phyloP scores from a whole-genome alignment of 2,113 vertebrate species.

The Strix uralensis region DNA sequence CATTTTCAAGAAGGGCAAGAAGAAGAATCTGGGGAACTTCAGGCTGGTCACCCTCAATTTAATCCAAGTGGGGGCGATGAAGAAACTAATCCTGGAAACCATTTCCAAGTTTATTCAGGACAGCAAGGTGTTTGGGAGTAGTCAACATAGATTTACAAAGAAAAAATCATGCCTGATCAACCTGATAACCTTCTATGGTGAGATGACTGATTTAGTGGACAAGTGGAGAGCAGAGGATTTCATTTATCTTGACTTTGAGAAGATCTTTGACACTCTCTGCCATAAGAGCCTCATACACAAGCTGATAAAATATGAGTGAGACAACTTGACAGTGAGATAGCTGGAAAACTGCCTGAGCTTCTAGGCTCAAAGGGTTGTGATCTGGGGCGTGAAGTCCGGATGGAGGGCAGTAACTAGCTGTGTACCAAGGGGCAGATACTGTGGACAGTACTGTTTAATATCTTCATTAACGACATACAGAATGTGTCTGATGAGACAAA shows the following conservation, averaged over 20 bases:
- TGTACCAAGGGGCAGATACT: not conserved
- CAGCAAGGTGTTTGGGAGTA: not conserved
- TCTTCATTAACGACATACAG: not conserved
- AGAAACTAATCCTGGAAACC: not conserved
- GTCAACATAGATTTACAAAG: not conserved
- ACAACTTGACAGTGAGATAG: not conserved
- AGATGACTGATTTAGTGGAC: not conserved
- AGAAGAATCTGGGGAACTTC: not conserved
- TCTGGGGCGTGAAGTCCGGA: not conserved
- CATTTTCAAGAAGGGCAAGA: not conserved
- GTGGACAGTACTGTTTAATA: not conserved
- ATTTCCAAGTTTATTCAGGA: not conserved
- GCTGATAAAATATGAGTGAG: not conserved
- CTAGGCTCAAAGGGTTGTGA: not conserved
- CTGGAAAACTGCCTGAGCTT: not conserved
- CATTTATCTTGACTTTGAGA: not conserved
- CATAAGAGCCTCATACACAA: not conserved
- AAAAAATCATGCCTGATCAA: not conserved
- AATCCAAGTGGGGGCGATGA: not conserved
- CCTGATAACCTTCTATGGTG: not conserved
- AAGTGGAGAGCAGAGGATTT: not conserved
- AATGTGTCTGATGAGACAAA: not conserved
- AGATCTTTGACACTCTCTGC: not conserved
- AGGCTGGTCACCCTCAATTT: not conserved
- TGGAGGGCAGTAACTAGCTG: not conserved